A percentile compares a stretch with the other conserved stretches of the same genome.
Evolutionary conservation across 2,888 invertebrate genomes (phyloP).

Genomic region (Temnothorax rugatulus): DNA sequence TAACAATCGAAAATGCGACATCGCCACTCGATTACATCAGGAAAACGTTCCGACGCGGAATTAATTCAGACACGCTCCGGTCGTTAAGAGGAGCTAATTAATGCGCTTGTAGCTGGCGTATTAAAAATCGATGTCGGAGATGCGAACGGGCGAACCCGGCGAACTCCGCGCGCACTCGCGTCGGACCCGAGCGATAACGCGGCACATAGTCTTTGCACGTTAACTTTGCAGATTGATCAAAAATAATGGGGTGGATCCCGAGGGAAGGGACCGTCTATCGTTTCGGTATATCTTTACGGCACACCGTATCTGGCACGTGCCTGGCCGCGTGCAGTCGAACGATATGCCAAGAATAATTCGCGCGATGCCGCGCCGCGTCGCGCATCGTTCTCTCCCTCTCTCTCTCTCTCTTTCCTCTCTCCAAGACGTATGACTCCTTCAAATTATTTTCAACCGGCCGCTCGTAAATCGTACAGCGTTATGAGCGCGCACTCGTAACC

Average conservation of each 20-base stretch:
- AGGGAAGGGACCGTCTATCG: slow-evolving; percentile 38
- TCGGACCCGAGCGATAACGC: slow-evolving; percentile 24
- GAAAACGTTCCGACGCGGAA: slow-evolving; percentile 20
- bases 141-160: neutral
- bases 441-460: slow-evolving; percentile 44
- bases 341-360: slow-evolving; percentile 52
- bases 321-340: slow-evolving; percentile 41
- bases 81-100: slow-evolving; percentile 23
- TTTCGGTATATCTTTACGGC: slow-evolving; percentile 50
- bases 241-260: slow-evolving; percentile 54
- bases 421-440: neutral
- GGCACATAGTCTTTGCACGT: slow-evolving; percentile 34
- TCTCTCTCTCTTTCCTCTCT: neutral
- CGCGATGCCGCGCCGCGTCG: neutral
- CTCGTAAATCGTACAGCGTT: slow-evolving; percentile 23
- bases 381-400: neutral
- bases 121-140: slow-evolving; percentile 38
- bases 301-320: slow-evolving; percentile 51
- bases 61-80: slow-evolving; percentile 21
- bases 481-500: slow-evolving; percentile 17
- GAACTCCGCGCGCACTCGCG: neutral
- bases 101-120: slow-evolving; percentile 3
- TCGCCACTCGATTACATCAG: slow-evolving; percentile 5
- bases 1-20: neutral
- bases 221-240: slow-evolving; percentile 42